Base-by-base conservation (phyloP, 2,797 vertebrate genomes). In the Eleutherodactylus coqui region DNA sequence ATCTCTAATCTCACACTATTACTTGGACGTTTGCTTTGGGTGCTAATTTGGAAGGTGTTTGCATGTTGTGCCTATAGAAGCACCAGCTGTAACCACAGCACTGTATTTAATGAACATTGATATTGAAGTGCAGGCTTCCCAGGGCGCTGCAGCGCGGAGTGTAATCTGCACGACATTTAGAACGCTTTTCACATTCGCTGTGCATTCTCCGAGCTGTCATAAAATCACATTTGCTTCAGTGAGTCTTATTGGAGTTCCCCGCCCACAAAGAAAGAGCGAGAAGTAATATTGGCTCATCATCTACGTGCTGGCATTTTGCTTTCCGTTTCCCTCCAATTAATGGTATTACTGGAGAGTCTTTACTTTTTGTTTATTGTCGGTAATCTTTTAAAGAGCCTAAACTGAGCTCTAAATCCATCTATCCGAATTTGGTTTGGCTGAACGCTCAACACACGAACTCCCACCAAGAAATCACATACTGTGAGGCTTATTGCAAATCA, bases 191-290 rank as follows among this genome's bases (percentile, higher is more conserved):
- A 49, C 75, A 55, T 72, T 73, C 51, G 53, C 24, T 76, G 55
- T 82, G 79, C 19, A 11, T 76, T 69, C 79, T 69, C 79, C 4
- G 45, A 17, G 60, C 85, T 82, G 79, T 86, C 79, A 77, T 82
- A 82, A 86, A 86, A 86, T 86, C 79, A 55, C 43, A 79, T 69
- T 55, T 76, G 81, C 81, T 84, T 79, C 82, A 84, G 32, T 84
- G 81, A 84, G 64, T 34, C 43, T 79, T 79, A 45, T 73, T 51
- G 53, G 29, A 79, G 64, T 78, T 64, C n/a, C 45, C 53, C 75
- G 1, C 86, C 75, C 76, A 87, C 81, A 84, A 55, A 41, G 75
- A 49, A 36, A 51, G n/a, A 43, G 51, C 47, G 45, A 32, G 76
- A 55, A 51, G 27, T 87, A 49, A 75, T 75, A 87, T 60, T 84